Percentiles rank a stretch among this genome's conserved stretches.
Conservation (phyloP, 2,797 vertebrate genomes). For the Balearica regulorum region DNA sequence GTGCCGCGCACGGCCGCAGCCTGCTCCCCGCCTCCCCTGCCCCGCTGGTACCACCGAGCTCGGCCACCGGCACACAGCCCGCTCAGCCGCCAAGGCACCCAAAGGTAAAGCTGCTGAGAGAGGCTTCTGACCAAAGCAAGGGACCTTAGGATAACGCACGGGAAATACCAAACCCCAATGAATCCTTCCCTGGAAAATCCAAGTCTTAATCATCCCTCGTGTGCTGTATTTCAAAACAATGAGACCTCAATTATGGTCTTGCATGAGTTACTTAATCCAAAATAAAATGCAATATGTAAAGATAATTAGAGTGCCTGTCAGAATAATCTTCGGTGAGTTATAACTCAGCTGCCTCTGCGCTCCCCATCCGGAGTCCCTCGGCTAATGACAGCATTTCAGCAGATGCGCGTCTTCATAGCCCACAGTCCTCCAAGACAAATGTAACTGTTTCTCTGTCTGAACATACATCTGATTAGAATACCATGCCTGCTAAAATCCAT, state of each 20-base stretch:
- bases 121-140: background rate
- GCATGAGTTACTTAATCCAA: background rate
- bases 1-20: background rate
- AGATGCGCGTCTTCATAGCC: constrained; percentile 4
- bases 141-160: background rate
- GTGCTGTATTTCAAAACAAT: constrained; percentile 18
- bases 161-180: background rate
- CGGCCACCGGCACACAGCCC: rapidly evolving
- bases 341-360: background rate
- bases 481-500: background rate
- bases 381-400: constrained; percentile 49
- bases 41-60: background rate
- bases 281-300: constrained; percentile 28
- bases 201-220: background rate
- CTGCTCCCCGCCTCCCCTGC: background rate
- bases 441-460: background rate
- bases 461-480: constrained; percentile 8
- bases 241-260: constrained; percentile 5
- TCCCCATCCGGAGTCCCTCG: constrained; percentile 6
- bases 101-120: background rate
- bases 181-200: constrained; percentile 1
- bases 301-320: constrained; percentile 58
- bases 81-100: background rate
- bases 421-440: constrained; percentile 37
- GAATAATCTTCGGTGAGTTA: constrained; percentile 46